A percentile compares a stretch with the other conserved stretches of the same genome.
These are phyloP conservation scores for Agrypnus murinus DNA, from an alignment of 2,888 invertebrate genomes.

Conservation along the genomic window DNA sequence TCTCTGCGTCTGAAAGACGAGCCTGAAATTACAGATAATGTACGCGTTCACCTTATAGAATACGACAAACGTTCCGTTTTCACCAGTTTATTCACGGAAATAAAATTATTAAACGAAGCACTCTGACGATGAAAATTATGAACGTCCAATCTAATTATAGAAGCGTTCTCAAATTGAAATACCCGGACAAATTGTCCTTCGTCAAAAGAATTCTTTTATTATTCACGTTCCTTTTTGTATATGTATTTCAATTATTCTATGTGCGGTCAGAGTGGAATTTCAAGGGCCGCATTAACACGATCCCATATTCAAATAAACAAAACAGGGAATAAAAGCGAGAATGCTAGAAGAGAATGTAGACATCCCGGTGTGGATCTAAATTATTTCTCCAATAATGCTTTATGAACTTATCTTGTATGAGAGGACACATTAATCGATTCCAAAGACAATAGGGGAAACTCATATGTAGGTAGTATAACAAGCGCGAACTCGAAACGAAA, in stretches of 20 bases:
- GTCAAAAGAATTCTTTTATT: slow-evolving; percentile 44
- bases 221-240: slow-evolving; percentile 28
- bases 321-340: slow-evolving; percentile 28
- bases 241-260: slow-evolving; percentile 30
- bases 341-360: slow-evolving; percentile 30
- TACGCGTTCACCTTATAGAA: slow-evolving; percentile 25
- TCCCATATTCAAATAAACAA: slow-evolving; percentile 44
- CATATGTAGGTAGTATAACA: slow-evolving; percentile 9
- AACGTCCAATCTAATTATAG: slow-evolving; percentile 36
- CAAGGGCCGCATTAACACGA: slow-evolving; percentile 36
- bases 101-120: slow-evolving; percentile 21
- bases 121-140: slow-evolving; percentile 14
- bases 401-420: slow-evolving; percentile 34
- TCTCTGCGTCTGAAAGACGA: slow-evolving; percentile 24
- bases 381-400: slow-evolving; percentile 38
- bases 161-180: slow-evolving; percentile 30
- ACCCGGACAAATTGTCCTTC: slow-evolving; percentile 36
- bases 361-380: slow-evolving; percentile 17
- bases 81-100: slow-evolving; percentile 22
- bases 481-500: slow-evolving; percentile 9
- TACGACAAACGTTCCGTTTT: slow-evolving; percentile 19
- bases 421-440: slow-evolving; percentile 30
- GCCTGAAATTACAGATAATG: slow-evolving; percentile 29
- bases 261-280: slow-evolving; percentile 42
- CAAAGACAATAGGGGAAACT: slow-evolving; percentile 27